These are phyloP conservation scores for Raja brachyura DNA, from an alignment of 2,113 vertebrate species.

Conservation along the genomic window DNA sequence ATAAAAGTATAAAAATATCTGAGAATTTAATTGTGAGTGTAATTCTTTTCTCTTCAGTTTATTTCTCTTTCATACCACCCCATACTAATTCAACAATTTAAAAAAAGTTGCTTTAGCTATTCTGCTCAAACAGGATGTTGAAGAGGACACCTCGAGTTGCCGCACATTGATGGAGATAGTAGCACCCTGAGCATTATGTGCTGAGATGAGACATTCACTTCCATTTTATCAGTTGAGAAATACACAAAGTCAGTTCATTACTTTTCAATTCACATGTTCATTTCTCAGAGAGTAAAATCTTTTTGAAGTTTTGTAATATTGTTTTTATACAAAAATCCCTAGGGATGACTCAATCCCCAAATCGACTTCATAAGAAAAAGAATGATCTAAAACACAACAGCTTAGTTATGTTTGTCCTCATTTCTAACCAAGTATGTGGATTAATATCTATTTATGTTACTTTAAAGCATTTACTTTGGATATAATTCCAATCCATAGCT, in stretches of 20 bases:
- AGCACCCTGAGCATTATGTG: too few relatives aligned
- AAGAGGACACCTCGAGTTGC: background rate
- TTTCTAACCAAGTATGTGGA: background rate
- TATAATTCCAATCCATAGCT: conserved; percentile 8
- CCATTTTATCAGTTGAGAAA: background rate
- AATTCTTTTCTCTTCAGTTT: too few relatives aligned
- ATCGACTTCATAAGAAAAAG: background rate
- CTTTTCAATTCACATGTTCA: background rate
- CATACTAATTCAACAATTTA: background rate
- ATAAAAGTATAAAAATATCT: background rate
- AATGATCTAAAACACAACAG: background rate
- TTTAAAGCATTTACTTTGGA: background rate
- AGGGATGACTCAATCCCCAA: background rate
- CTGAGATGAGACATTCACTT: background rate
- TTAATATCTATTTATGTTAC: background rate
- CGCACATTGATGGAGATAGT: too few relatives aligned
- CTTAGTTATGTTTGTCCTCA: conserved; percentile 11
- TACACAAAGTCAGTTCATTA: background rate
- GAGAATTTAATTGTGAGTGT: too few relatives aligned
- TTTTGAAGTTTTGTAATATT: background rate
- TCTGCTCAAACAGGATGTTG: background rate
- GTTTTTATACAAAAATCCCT: background rate
- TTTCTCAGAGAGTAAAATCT: background rate
- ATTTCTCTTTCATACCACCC: too few relatives aligned
- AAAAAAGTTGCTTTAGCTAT: background rate